phyloP scores from a whole-genome alignment of 2,797 vertebrate species.

The Melanotaenia parkinsoni region DNA sequence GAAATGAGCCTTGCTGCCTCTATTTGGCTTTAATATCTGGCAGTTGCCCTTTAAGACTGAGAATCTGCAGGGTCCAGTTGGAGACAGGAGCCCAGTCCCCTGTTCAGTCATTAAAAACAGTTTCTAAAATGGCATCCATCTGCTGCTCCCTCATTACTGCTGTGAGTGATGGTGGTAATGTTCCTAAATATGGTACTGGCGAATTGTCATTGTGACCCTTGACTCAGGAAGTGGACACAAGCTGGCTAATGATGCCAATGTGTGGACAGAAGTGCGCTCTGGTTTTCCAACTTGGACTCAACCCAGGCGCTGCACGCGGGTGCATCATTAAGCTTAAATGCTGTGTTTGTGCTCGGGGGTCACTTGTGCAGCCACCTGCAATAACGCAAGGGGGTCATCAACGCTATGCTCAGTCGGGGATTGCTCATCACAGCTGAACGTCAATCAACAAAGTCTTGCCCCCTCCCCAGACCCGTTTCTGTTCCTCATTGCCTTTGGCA shows the following conservation, averaged over 20 bases:
- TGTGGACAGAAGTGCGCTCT: conserved; percentile 55
- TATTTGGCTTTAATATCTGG: conserved; percentile 73
- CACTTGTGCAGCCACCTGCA: conserved; percentile 23
- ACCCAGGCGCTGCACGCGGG: conserved; percentile 16
- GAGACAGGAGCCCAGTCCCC: conserved; percentile 72
- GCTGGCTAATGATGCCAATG: conserved; percentile 74
- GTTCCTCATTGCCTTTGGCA: conserved; percentile 49
- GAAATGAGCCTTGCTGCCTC: conserved; percentile 67
- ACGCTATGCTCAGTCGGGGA: conserved; percentile 1
- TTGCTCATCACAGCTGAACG: conserved; percentile 18
- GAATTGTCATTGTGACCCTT: conserved; percentile 76
- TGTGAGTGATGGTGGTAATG: conserved; percentile 79
- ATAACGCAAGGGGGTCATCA: neutral
- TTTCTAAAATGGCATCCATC: conserved; percentile 81
- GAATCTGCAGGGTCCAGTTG: conserved; percentile 73
- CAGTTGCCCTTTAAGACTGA: conserved; percentile 81
- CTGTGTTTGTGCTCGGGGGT: conserved; percentile 10
- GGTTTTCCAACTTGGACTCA: conserved; percentile 55
- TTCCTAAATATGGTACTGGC: conserved; percentile 76
- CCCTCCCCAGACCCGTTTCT: conserved; percentile 23
- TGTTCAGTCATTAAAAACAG: conserved; percentile 80
- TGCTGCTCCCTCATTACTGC: conserved; percentile 81
- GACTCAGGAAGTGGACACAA: conserved; percentile 78
- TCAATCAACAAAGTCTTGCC: conserved; percentile 45
- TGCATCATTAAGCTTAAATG: conserved; percentile 69